phyloP scores from a whole-genome alignment of 2,888 invertebrate genomes.

The Amphipoea oculea region DNA sequence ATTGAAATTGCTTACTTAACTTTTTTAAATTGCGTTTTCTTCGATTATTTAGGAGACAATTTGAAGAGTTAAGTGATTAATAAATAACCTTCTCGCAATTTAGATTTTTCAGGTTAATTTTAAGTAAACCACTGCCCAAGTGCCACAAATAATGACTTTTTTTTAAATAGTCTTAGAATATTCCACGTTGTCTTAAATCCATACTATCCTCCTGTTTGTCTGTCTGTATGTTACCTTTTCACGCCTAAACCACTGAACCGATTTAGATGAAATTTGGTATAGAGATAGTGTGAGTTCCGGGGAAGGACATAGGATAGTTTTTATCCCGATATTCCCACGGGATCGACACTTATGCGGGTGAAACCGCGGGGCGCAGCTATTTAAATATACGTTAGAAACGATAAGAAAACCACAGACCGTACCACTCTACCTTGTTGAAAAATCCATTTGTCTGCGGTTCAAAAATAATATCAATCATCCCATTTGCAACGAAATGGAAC shows the following conservation, averaged over 20 bases:
- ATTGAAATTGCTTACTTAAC: background rate
- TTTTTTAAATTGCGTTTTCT: conserved; percentile 1
- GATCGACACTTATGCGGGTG: too few relatives aligned
- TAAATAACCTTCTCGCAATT: background rate
- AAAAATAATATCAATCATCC: conserved; percentile 2
- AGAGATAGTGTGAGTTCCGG: too few relatives aligned
- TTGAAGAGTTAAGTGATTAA: background rate
- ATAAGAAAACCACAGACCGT: background rate
- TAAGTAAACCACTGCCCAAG: background rate
- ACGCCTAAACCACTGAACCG: too few relatives aligned
- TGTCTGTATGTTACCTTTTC: too few relatives aligned
- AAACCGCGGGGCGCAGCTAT: too few relatives aligned
- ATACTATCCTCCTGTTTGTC: too few relatives aligned
- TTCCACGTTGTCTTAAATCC: background rate
- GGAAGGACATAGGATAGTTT: too few relatives aligned
- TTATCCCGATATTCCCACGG: too few relatives aligned
- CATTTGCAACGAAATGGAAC: conserved; percentile 11
- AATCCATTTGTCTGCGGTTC: background rate
- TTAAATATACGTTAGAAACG: background rate
- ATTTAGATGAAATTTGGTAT: too few relatives aligned
- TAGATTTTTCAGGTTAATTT: background rate
- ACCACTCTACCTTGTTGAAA: background rate
- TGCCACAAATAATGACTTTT: background rate
- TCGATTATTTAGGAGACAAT: conserved; percentile 34
- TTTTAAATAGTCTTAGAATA: background rate